Percentiles rank a stretch among this genome's conserved stretches.
Evolutionary conservation across 2,113 vertebrate genomes (phyloP).

Genomic region (Xenopus tropicalis): UCB_Xtro_10.0 CM004448.2:36158001-36158500

Average conservation of each 20-base stretch:
- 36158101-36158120: too few relatives aligned
- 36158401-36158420: background rate
- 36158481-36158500: too few relatives aligned
- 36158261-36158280: conserved; percentile 11
- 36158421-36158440: background rate
- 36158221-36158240: conserved; percentile 18
- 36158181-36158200: conserved; percentile 31
- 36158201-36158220: conserved; percentile 7
- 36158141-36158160: too few relatives aligned
- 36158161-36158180: background rate
- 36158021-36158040: too few relatives aligned
- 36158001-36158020: too few relatives aligned
- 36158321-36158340: conserved; percentile 11
- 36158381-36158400: conserved; percentile 9
- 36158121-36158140: too few relatives aligned
- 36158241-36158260: background rate
- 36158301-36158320: conserved; percentile 2
- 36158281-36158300: conserved; percentile 16
- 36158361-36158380: conserved; percentile 13
- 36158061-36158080: too few relatives aligned
- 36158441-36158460: background rate
- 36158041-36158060: too few relatives aligned
- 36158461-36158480: background rate
- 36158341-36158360: conserved; percentile 9
- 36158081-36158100: too few relatives aligned